A percentile compares a stretch with the other conserved stretches of the same genome.
These are phyloP conservation scores for Opisthograptis luteolata DNA, from an alignment of 2,888 invertebrate species.

Conservation along the genomic window DNA sequence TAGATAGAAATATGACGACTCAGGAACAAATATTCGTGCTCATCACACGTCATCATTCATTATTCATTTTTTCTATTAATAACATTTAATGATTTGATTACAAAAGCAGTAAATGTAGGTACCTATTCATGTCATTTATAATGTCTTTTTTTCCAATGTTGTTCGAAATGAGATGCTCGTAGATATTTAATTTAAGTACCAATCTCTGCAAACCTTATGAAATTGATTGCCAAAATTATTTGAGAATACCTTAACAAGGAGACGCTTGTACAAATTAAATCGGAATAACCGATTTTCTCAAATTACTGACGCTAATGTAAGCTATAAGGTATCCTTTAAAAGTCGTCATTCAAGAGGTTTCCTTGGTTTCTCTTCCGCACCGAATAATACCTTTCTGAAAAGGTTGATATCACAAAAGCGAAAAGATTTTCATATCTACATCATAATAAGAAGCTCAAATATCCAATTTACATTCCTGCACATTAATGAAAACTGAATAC, in stretches of 20 bases:
- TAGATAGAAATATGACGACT: too few relatives aligned
- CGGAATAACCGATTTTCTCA: constrained; percentile 10
- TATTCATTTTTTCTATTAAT: too few relatives aligned
- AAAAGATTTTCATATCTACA: constrained; percentile 20
- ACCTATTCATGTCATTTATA: too few relatives aligned
- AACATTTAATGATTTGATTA: too few relatives aligned
- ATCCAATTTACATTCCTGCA: constrained; percentile 17
- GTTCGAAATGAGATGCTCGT: background rate
- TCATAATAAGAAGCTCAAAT: constrained; percentile 22
- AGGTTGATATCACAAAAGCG: constrained; percentile 15
- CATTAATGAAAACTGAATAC: constrained; percentile 24
- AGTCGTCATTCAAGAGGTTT: constrained; percentile 5
- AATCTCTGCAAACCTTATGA: constrained; percentile 13
- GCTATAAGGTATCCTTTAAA: constrained; percentile 9
- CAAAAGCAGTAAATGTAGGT: too few relatives aligned
- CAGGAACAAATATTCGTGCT: too few relatives aligned
- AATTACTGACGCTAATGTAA: constrained; percentile 22
- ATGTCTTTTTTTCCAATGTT: background rate
- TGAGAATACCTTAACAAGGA: constrained; percentile 6
- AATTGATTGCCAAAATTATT: constrained; percentile 13
- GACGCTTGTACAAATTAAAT: constrained; percentile 16
- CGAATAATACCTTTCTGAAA: constrained; percentile 9
- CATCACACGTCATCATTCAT: too few relatives aligned
- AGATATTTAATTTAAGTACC: constrained; percentile 2
- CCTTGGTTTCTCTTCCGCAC: constrained; percentile 3